Percentiles rank a stretch among this genome's conserved stretches.
Conservation (phyloP, 2,113 vertebrate species). For the Malurus elegans region DNA sequence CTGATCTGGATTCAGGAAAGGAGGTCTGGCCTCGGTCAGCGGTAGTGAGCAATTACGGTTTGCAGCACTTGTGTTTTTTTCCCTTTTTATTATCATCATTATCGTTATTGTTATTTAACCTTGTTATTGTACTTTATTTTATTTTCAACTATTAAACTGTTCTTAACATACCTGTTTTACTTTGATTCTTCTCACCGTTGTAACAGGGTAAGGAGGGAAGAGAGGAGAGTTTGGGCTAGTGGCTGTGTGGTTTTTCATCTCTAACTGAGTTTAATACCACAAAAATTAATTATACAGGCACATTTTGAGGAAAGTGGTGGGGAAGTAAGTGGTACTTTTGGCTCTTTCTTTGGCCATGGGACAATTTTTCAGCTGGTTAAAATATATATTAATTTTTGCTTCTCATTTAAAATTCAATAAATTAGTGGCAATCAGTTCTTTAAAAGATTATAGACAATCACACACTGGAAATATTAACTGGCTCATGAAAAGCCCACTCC, state of each 20-base stretch:
- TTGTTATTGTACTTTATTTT: neutral
- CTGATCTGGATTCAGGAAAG: neutral
- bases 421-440: neutral
- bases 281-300: neutral
- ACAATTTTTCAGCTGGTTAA: neutral
- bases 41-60: neutral
- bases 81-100: neutral
- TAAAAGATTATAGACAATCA: neutral
- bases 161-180: neutral
- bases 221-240: neutral
- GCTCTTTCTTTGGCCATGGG: neutral
- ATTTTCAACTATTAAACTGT: neutral
- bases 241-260: neutral
- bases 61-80: neutral
- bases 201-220: neutral
- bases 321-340: neutral
- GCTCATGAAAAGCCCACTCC: neutral
- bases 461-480: neutral
- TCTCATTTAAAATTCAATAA: neutral
- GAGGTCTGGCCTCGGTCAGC: neutral
- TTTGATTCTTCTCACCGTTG: neutral
- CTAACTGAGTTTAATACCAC: neutral
- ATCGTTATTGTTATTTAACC: no score
- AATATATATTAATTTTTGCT: neutral
- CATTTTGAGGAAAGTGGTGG: rapidly evolving